Evolutionary conservation across 2,888 invertebrate genomes (phyloP).

Genomic region (Coleophora deauratella): DNA sequence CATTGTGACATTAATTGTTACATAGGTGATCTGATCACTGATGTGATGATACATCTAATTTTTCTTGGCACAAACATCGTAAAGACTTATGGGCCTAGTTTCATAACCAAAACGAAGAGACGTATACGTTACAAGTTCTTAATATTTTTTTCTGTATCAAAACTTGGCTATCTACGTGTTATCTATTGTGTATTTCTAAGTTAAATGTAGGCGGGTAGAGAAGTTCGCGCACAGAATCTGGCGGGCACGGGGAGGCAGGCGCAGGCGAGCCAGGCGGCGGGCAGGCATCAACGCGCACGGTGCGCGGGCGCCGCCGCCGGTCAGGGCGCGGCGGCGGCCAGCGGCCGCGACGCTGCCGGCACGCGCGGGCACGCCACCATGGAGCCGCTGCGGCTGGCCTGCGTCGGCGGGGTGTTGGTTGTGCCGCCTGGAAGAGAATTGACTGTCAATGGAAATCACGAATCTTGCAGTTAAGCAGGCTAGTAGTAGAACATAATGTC

Average conservation of each 20-base stretch:
- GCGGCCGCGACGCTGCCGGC: constrained; percentile 59
- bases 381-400: constrained; percentile 55
- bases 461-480: too few relatives aligned
- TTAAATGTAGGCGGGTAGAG: constrained; percentile 36
- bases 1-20: too few relatives aligned
- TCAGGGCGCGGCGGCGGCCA: constrained; percentile 68
- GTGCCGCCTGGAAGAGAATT: constrained; percentile 38
- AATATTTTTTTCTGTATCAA: too few relatives aligned
- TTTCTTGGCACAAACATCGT: too few relatives aligned
- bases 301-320: constrained; percentile 50
- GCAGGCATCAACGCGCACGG: constrained; percentile 60
- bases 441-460: too few relatives aligned
- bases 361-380: constrained; percentile 80
- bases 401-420: constrained; percentile 38
- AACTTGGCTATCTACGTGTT: too few relatives aligned
- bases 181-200: background rate
- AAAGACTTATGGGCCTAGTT: too few relatives aligned
- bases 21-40: too few relatives aligned
- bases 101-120: too few relatives aligned
- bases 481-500: too few relatives aligned
- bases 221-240: constrained; percentile 30
- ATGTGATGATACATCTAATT: too few relatives aligned
- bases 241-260: constrained; percentile 52
- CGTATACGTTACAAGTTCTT: too few relatives aligned
- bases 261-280: constrained; percentile 52